phyloP scores from a whole-genome alignment of 2,797 vertebrate genomes.

The Silurus aristotelis region DNA sequence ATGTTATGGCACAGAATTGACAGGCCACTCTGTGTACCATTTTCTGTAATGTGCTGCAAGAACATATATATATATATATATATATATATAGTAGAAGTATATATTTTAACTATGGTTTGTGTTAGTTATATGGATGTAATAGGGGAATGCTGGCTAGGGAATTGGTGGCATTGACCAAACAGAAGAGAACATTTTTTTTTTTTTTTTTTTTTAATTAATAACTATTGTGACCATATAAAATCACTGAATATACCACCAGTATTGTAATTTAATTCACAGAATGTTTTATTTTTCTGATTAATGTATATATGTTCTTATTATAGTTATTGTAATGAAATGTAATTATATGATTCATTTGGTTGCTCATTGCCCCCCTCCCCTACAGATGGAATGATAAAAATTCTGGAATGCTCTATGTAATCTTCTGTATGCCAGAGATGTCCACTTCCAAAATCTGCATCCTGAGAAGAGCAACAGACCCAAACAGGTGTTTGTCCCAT shows the following conservation, averaged over 20 bases:
- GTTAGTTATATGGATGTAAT: no score
- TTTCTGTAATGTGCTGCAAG: neutral
- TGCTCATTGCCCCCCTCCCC: neutral
- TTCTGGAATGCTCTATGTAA: slow-evolving; percentile 85
- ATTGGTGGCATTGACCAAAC: neutral
- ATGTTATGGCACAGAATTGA: neutral
- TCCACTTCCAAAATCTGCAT: slow-evolving; percentile 85
- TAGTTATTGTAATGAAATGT: neutral
- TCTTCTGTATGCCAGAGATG: slow-evolving; percentile 89
- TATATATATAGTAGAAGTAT: no score
- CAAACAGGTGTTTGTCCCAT: slow-evolving; percentile 77
- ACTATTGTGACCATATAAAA: neutral
- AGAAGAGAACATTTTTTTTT: no score
- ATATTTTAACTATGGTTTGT: neutral
- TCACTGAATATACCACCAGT: neutral
- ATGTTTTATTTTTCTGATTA: neutral
- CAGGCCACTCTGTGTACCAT: neutral
- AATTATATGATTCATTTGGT: neutral
- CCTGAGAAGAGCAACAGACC: slow-evolving; percentile 86
- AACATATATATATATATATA: no score
- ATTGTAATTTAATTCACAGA: neutral
- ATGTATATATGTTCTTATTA: no score
- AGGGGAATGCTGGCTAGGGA: neutral
- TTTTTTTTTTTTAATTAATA: neutral
- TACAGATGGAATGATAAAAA: slow-evolving; percentile 95